phyloP scores from a whole-genome alignment of 2,888 invertebrate genomes.

The Rhingia campestris region DNA sequence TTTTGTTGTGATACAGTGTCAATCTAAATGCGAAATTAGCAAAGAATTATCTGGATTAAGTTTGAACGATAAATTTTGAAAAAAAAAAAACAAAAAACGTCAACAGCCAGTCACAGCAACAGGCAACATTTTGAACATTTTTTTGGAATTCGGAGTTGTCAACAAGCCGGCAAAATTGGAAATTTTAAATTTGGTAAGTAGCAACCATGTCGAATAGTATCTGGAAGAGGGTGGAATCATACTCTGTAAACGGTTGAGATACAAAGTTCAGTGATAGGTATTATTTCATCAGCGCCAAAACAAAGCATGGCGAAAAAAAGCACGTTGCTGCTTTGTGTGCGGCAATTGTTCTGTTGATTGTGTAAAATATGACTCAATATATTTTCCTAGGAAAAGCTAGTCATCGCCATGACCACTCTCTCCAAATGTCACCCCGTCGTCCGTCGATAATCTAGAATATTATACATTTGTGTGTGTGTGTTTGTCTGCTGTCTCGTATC shows the following conservation, averaged over 20 bases:
- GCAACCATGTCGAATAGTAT: too few species aligned
- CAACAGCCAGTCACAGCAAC: conserved; percentile 3
- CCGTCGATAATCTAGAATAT: too few species aligned
- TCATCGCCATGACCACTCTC: too few species aligned
- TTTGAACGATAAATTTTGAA: neutral
- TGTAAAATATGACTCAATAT: conserved; percentile 45
- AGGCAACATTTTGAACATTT: conserved; percentile 2
- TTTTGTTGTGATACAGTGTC: too few species aligned
- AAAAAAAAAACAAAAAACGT: too few species aligned
- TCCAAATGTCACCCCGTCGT: too few species aligned
- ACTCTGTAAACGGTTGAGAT: too few species aligned
- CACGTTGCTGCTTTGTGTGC: conserved; percentile 35
- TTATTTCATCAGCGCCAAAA: conserved; percentile 35
- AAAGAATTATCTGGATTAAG: neutral
- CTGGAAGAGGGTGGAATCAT: neutral
- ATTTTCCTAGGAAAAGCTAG: conserved; percentile 27
- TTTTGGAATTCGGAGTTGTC: conserved; percentile 34
- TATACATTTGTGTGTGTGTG: too few species aligned
- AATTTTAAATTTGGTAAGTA: conserved; percentile 61
- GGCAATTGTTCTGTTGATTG: neutral
- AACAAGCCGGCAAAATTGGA: conserved; percentile 55
- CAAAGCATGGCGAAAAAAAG: conserved; percentile 29
- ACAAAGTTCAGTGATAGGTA: conserved; percentile 9
- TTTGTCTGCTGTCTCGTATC: too few species aligned
- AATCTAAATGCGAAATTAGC: neutral